These are phyloP conservation scores for Lysandra bellargus DNA, from an alignment of 2,888 invertebrate species.

Conservation along the genomic window DNA sequence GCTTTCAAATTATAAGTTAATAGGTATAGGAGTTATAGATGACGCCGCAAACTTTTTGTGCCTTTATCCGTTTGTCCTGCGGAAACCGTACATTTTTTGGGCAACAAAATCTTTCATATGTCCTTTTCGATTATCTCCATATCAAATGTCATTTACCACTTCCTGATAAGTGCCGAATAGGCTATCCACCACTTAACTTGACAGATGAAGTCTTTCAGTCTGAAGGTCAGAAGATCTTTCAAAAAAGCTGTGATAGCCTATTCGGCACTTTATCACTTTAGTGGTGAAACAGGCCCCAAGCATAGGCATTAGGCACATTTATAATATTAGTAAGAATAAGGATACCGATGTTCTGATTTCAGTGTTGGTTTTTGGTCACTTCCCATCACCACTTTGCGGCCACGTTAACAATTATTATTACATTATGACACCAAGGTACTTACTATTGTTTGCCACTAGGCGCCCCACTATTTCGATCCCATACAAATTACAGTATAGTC, in stretches of 20 bases:
- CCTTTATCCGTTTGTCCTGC: neutral
- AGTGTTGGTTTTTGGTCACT: neutral
- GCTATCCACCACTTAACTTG: too few species aligned
- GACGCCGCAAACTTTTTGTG: neutral
- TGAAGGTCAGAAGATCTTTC: too few species aligned
- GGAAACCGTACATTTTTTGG: neutral
- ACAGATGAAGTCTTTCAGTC: too few species aligned
- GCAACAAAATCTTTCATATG: too few species aligned
- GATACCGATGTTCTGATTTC: neutral
- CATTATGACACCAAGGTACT: neutral
- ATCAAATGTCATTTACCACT: neutral
- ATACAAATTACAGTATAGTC: neutral
- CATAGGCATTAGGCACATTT: too few species aligned
- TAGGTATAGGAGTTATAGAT: neutral
- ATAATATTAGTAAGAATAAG: too few species aligned
- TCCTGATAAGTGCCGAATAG: too few species aligned
- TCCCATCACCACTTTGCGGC: neutral
- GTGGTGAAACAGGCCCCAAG: too few species aligned
- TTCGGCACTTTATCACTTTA: too few species aligned
- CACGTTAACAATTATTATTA: too few species aligned
- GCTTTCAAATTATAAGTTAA: too few species aligned
- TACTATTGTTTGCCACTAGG: neutral
- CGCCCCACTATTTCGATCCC: neutral
- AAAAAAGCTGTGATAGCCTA: too few species aligned
- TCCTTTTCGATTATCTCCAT: neutral